These are phyloP conservation scores for Plecotus auritus DNA, from an alignment of 2,113 vertebrate species.

Conservation along the genomic window DNA sequence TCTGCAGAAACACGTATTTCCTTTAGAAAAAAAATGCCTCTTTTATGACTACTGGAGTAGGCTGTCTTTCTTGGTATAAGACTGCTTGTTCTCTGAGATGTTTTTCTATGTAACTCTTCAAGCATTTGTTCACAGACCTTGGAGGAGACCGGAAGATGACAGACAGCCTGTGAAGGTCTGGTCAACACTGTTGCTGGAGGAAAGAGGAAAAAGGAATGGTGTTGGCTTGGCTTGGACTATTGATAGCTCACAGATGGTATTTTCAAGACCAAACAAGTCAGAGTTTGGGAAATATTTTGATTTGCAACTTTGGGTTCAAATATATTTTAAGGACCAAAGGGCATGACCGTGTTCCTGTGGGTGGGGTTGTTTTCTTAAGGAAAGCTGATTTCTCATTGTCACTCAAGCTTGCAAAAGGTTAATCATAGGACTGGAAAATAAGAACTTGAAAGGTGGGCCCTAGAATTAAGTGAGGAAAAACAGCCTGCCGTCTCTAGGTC, in stretches of 20 bases:
- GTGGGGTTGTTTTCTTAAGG: background rate
- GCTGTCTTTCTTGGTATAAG: conserved; percentile 6
- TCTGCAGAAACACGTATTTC: conserved; percentile 30
- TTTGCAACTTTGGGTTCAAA: conserved; percentile 9
- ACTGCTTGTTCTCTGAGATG: background rate
- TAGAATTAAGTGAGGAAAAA: background rate
- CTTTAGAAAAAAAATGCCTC: conserved; percentile 41
- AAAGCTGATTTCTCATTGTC: background rate
- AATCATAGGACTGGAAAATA: conserved; percentile 1
- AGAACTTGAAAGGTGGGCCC: background rate
- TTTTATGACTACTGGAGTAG: conserved; percentile 40
- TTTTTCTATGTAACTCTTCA: conserved; percentile 29
- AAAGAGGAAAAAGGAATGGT: background rate
- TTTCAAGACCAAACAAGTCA: conserved; percentile 14
- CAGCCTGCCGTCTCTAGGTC: background rate
- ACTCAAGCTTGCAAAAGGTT: background rate
- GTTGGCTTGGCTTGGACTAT: background rate
- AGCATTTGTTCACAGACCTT: background rate
- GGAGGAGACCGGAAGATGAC: background rate
- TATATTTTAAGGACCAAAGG: background rate
- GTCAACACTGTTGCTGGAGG: background rate
- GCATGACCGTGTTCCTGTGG: background rate
- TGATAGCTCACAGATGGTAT: background rate
- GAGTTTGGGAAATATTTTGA: conserved; percentile 23
- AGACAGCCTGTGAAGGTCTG: background rate